phyloP scores from a whole-genome alignment of 1,140 invertebrate species.

The Mycetomoellerius zeteki region DNA sequence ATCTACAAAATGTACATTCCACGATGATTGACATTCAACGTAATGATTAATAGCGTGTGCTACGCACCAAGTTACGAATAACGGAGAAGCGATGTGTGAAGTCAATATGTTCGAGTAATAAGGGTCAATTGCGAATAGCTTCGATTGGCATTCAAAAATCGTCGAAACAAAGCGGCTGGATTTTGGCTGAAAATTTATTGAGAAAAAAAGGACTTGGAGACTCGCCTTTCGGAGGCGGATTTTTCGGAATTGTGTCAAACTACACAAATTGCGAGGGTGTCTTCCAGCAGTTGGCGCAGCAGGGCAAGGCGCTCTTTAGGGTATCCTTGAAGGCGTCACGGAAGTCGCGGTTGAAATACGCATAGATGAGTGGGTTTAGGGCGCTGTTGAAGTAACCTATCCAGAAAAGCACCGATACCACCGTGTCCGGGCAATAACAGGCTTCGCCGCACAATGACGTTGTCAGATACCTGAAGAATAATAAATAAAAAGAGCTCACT shows the following conservation, averaged over 20 bases:
- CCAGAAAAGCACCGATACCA: slow-evolving; percentile 94
- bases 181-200: not conserved
- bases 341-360: slow-evolving; percentile 99
- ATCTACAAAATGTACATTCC: not conserved
- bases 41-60: not conserved
- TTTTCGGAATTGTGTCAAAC: slow-evolving; percentile 68
- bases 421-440: slow-evolving; percentile 93
- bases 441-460: slow-evolving; percentile 93
- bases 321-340: slow-evolving; percentile 98
- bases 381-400: slow-evolving; percentile 98
- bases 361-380: slow-evolving; percentile 98
- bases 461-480: slow-evolving; percentile 92
- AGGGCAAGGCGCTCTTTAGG: slow-evolving; percentile 93
- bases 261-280: slow-evolving; percentile 86
- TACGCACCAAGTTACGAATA: not conserved
- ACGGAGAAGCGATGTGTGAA: not conserved
- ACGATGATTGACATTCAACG: slow-evolving; percentile 26
- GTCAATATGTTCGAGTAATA: slow-evolving; percentile 27
- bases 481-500: not conserved
- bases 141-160: slow-evolving; percentile 30
- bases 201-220: not conserved
- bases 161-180: not conserved
- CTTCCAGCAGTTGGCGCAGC: slow-evolving; percentile 89
- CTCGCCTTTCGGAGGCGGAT: slow-evolving; percentile 21
- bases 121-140: slow-evolving; percentile 37